These are phyloP conservation scores for Lamprologus sp. DNA, from an alignment of 2,113 vertebrate genomes.

Conservation along the genomic window DNA sequence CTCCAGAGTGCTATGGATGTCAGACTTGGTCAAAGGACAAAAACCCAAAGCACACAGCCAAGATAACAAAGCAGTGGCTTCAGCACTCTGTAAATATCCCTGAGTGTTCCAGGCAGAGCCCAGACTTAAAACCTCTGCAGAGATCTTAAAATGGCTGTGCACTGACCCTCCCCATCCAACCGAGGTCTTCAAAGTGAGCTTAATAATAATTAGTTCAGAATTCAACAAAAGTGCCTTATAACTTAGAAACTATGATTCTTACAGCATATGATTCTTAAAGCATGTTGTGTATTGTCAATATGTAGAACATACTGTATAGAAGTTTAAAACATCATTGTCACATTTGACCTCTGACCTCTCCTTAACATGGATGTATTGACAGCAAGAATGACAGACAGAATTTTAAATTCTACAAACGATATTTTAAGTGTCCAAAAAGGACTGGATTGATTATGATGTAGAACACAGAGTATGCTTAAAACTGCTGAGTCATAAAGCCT, in stretches of 20 bases:
- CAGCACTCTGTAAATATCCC: neutral
- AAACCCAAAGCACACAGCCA: neutral
- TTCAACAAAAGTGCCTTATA: neutral
- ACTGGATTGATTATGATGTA: neutral
- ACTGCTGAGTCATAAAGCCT: neutral
- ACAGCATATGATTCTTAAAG: neutral
- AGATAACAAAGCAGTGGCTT: neutral
- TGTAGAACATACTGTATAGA: neutral
- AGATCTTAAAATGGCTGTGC: neutral
- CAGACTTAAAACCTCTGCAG: neutral
- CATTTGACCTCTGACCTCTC: neutral
- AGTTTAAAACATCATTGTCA: neutral
- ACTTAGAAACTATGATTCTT: neutral
- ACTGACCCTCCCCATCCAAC: neutral
- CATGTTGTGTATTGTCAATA: neutral
- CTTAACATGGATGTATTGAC: neutral
- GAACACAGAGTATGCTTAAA: neutral
- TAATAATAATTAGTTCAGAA: neutral
- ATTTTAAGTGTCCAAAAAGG: neutral
- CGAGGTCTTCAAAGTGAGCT: neutral
- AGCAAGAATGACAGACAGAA: neutral
- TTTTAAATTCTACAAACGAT: neutral
- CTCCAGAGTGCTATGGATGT: neutral
- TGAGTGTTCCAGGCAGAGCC: neutral
- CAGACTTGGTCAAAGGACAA: neutral